Evolutionary conservation across 2,113 vertebrate genomes (phyloP), one percentile per base, ranked within the genome.

Genomic region (Osmerus mordax): DNA sequence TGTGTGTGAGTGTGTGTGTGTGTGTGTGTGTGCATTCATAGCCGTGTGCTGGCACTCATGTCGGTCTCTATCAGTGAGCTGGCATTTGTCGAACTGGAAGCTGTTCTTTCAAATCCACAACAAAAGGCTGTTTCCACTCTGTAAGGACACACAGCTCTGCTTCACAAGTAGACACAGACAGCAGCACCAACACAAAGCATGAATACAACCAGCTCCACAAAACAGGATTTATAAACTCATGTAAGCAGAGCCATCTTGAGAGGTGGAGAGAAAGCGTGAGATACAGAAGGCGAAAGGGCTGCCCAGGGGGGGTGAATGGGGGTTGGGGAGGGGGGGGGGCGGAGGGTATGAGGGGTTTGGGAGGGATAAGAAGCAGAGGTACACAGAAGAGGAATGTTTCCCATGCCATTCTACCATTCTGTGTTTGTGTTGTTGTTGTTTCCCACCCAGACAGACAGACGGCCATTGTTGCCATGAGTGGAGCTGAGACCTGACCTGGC

Each of bases 161-260:
- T 83, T 82, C 83, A 86, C 81, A 89, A 89, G 81, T 79, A 78
- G 72, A 78, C 83, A 78, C 79, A 88, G 83, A 76, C 81, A 76
- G 82, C 68, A 65, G 82, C 47, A 80, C 80, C 78, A 80, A 88
- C 84, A 90, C 89, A 89, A 90, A 88, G 86, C 70, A 66, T 75
- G 86, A 89, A 84, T 87, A 87, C 90, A 90, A 28, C 54, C 74
- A 71, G 54, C 41, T 47, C 74, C 74, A 88, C 79, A 87, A 86
- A 87, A 59, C 86, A 78, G 81, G 86, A 82, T 86, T 88, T 89
- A 89, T 86, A 82, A 87, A 86, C 76, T 87, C 78, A 78, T 86
- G 81, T 86, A 80, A 83, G 84, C 81, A 87, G 71, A 84, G 78
- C 75, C 76, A 87, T 84, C 79, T 86, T 81, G 86, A 87, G 85